Percentiles rank a stretch among this genome's conserved stretches.
phyloP scores from a whole-genome alignment of 2,797 vertebrate species.

The Chrysocyon brachyurus region DNA sequence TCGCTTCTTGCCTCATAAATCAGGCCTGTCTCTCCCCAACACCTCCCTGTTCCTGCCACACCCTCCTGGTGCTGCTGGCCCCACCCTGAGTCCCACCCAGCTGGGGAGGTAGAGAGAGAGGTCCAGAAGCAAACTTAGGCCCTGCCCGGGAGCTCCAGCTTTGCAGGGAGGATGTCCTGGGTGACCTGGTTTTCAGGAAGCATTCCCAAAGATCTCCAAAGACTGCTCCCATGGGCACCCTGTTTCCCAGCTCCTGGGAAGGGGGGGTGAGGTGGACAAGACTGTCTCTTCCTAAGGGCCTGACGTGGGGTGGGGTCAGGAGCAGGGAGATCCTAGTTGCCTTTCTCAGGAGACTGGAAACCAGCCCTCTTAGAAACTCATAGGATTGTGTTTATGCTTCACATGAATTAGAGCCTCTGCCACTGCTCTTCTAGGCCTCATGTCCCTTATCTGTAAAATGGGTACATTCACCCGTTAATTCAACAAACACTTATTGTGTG shows the following conservation, averaged over 20 bases:
- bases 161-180: not conserved
- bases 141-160: not conserved
- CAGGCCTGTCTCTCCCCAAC: conserved; percentile 49
- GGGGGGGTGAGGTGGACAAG: no score
- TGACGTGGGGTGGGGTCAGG: accelerated
- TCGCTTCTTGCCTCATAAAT: conserved; percentile 65
- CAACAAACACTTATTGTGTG: not conserved
- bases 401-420: not conserved
- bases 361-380: not conserved
- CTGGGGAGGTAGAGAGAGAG: not conserved
- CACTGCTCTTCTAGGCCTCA: not conserved
- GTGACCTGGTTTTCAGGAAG: not conserved
- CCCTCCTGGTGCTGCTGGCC: not conserved
- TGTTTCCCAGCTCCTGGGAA: not conserved
- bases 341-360: not conserved
- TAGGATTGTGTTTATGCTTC: not conserved
- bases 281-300: not conserved
- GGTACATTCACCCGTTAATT: not conserved
- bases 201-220: not conserved
- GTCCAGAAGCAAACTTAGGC: not conserved
- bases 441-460: not conserved
- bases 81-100: not conserved
- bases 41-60: not conserved
- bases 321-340: no score
- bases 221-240: not conserved